A percentile compares a stretch with the other conserved stretches of the same genome.
Conservation (phyloP, 2,888 invertebrate genomes). For the Gryllus longicercus region DNA sequence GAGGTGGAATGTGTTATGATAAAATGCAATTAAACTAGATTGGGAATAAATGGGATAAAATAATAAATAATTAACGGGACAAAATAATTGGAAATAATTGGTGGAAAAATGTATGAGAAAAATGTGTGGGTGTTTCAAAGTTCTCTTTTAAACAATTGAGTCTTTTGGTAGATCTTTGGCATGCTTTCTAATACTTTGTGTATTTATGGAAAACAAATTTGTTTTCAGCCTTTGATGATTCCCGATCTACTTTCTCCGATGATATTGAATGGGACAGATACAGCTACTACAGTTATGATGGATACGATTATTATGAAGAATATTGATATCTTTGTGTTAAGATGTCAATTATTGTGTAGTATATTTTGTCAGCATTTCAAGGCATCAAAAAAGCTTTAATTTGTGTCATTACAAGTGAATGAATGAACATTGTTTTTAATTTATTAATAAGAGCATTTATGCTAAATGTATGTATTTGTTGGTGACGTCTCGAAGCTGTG, state of each 20-base stretch:
- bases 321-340: background rate
- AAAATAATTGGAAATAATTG: no score
- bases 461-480: background rate
- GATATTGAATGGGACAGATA: conserved; percentile 17
- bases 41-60: no score
- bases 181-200: no score
- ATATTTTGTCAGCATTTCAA: background rate
- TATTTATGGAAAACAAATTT: background rate
- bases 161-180: no score
- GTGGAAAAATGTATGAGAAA: no score
- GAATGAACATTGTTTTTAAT: background rate
- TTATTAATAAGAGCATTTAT: background rate
- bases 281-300: conserved; percentile 9
- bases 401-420: background rate
- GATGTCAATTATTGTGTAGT: conserved; percentile 4
- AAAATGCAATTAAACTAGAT: no score
- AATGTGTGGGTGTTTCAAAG: no score
- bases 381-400: background rate
- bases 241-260: background rate
- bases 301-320: background rate
- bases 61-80: no score
- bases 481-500: background rate
- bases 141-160: no score
- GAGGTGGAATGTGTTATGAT: no score
- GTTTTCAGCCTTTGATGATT: conserved; percentile 4